Conservation (phyloP, 2,888 invertebrate genomes). For the Empis livida region DNA sequence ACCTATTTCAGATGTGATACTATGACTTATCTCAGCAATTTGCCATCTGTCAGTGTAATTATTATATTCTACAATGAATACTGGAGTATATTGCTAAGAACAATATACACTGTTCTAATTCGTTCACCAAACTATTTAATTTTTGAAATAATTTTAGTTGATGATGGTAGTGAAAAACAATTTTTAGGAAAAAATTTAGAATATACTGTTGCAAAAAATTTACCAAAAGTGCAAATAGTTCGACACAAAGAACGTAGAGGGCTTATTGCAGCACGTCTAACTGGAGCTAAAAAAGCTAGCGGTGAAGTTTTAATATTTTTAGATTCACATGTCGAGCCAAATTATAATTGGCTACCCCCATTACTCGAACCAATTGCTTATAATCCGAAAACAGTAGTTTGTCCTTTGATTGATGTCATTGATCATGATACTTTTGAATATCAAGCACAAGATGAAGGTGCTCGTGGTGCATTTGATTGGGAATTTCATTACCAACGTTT, state of each 20-base stretch:
- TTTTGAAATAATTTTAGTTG: conserved; percentile 83
- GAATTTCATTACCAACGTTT: conserved; percentile 90
- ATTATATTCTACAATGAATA: conserved; percentile 94
- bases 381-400: conserved; percentile 76
- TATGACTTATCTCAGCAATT: conserved; percentile 23
- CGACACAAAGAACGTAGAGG: conserved; percentile 64
- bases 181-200: conserved; percentile 59
- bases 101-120: conserved; percentile 66
- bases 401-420: conserved; percentile 96
- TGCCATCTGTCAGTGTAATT: conserved; percentile 72
- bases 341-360: conserved; percentile 87
- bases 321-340: conserved; percentile 86
- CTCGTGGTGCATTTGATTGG: conserved; percentile 94
- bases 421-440: conserved; percentile 85
- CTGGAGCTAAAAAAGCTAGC: conserved; percentile 65
- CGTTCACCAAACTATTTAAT: conserved; percentile 70
- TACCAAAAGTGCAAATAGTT: conserved; percentile 67
- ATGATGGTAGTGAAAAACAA: conserved; percentile 63
- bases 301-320: conserved; percentile 77
- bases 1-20: conserved; percentile 20
- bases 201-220: conserved; percentile 52
- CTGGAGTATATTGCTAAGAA: conserved; percentile 71
- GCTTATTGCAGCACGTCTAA: conserved; percentile 73
- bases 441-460: conserved; percentile 87
- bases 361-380: conserved; percentile 79